Base-by-base conservation (phyloP, 1,140 invertebrate genomes). In the Apis laboriosa region DNA sequence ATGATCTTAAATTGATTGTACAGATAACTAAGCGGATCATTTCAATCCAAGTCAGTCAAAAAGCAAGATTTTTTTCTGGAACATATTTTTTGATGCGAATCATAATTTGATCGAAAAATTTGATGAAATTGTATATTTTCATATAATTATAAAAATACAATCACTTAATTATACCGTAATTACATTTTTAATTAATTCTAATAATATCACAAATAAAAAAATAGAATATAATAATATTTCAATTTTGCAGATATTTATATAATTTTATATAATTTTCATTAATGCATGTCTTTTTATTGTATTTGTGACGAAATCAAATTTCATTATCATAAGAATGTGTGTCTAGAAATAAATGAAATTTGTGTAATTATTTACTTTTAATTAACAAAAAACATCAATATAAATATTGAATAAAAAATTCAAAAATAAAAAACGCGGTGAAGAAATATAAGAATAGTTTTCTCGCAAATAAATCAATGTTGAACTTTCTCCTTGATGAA, bases 1-100 rank as follows among this genome's bases (percentile, higher is more conserved):
- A 51, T 72, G 81, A 86, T 88, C 80, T 92, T 91, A 90, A 92
- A 91, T 89, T 91, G 86, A 90, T 89, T 86, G 85, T 34, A 58
- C 77, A 66, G 78, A 84, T 84, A 86, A 89, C 85, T 82, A 83
- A 86, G 80, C 84, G 79, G 83, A 83, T 92, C 92, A 92, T 86
- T 92, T 87, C 64, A 84, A 34, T 87, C 85, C 86, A 85, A 85
- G 84, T 89, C 80, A 89, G 71, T 77, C 72, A 79, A 70, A 84
- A 74, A 85, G 88, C 68, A 82, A 90, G 76, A 17, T 80, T 56
- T 64, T 21, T 67, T 63, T 53, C 2, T 15, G 58, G 17, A 24
- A 51, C 60, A 19, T 7, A 34, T 34, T 13, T 8, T 24, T 4
- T 24, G n/a, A 63, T 13, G n/a, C n/a, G 12, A n/a, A 17, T 9